Evolutionary conservation across 1,140 invertebrate species (phyloP).

Genomic region (Apocrypta bakeri): DNA sequence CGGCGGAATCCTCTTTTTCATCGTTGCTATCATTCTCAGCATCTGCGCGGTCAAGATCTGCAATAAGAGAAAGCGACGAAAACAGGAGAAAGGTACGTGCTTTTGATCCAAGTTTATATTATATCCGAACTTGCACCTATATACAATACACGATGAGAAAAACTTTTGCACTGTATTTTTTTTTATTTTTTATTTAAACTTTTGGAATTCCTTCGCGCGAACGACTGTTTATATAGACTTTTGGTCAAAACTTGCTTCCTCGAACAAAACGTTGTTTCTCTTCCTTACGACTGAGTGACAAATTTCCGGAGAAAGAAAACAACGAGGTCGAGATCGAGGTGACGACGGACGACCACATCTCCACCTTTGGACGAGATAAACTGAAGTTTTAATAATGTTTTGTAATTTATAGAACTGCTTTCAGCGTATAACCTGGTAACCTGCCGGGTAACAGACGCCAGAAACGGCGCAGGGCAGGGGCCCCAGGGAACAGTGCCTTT

Average conservation of each 20-base stretch:
- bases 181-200: no score
- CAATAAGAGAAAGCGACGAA: constrained; percentile 95
- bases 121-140: no score
- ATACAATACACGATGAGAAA: no score
- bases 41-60: constrained; percentile 97
- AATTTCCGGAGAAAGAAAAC: neutral
- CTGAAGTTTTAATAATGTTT: constrained; percentile 54
- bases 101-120: no score
- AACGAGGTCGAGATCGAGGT: neutral
- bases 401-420: constrained; percentile 77
- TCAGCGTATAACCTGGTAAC: constrained; percentile 98
- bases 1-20: constrained; percentile 96
- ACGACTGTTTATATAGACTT: no score
- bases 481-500: constrained; percentile 96
- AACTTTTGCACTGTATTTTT: no score
- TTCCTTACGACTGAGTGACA: neutral
- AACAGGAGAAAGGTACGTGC: constrained; percentile 96
- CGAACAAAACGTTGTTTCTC: constrained; percentile 34
- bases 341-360: neutral
- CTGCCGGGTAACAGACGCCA: constrained; percentile 92
- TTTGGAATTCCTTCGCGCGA: no score
- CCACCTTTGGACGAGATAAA: constrained; percentile 2
- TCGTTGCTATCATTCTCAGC: constrained; percentile 95
- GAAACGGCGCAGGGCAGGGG: constrained; percentile 88
- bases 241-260: neutral